Percentiles rank a stretch among this genome's conserved stretches.
phyloP scores from a whole-genome alignment of 2,888 invertebrate genomes.

The Chouioia cunea region DNA sequence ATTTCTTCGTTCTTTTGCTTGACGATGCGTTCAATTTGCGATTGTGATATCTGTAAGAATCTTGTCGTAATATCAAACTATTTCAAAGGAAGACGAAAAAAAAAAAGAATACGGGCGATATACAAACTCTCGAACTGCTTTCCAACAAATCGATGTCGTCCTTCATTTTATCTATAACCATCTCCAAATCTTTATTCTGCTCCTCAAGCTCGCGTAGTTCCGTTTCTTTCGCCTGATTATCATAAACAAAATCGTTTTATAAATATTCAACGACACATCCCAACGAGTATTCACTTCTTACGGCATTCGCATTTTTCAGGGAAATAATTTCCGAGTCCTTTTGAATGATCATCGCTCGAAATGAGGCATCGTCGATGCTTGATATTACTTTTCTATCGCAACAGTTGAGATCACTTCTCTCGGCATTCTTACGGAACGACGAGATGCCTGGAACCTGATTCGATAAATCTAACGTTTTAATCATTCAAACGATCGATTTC shows the following conservation, averaged over 20 bases:
- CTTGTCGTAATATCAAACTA: neutral
- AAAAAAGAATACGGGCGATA: neutral
- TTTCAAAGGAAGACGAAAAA: neutral
- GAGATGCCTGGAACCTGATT: neutral
- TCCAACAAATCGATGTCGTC: constrained; percentile 26
- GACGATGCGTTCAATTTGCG: constrained; percentile 48
- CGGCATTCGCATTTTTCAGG: constrained; percentile 52
- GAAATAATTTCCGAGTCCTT: constrained; percentile 62
- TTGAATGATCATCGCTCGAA: constrained; percentile 55
- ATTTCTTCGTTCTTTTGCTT: constrained; percentile 50
- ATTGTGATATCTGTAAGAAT: constrained; percentile 50
- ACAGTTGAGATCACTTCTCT: neutral
- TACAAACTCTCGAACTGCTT: constrained; percentile 40
- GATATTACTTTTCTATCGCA: constrained; percentile 2
- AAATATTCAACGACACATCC: neutral
- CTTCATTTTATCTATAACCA: constrained; percentile 33
- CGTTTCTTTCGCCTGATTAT: constrained; percentile 55
- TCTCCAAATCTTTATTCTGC: constrained; percentile 52
- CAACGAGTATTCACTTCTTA: constrained; percentile 9
- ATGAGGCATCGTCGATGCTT: constrained; percentile 43
- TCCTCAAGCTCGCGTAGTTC: constrained; percentile 56
- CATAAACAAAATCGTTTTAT: neutral
- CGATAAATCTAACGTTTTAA: neutral
- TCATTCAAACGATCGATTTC: no score
- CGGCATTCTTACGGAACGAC: neutral